Conservation (phyloP, 2,113 vertebrate species). For the Ardeotis arabs region DNA sequence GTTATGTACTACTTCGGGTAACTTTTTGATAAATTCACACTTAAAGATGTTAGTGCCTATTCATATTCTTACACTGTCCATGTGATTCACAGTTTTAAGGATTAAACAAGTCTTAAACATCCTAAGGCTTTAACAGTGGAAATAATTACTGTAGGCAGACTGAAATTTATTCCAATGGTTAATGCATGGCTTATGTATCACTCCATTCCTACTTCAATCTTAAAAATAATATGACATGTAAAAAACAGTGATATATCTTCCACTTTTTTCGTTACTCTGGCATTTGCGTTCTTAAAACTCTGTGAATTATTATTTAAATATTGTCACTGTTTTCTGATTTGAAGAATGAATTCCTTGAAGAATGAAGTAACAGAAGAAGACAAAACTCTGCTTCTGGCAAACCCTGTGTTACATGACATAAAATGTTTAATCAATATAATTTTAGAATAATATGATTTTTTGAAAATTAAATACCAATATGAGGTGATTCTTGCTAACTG, state of each 20-base stretch:
- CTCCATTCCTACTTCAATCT: background rate
- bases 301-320: background rate
- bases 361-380: background rate
- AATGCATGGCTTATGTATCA: background rate
- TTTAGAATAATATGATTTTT: too few species aligned
- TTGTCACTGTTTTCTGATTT: background rate
- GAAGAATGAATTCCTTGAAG: background rate
- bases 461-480: too few species aligned
- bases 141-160: background rate
- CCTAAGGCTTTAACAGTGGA: background rate
- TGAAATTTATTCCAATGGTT: background rate
- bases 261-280: background rate
- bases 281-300: background rate
- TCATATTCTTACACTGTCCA: background rate
- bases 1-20: background rate
- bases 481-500: too few species aligned
- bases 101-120: background rate
- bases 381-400: background rate
- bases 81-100: background rate
- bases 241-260: background rate
- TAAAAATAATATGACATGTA: background rate
- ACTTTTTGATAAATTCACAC: background rate
- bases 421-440: too few species aligned
- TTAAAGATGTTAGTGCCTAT: background rate
- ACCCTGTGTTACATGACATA: too few species aligned